Conservation (phyloP, 2,888 invertebrate genomes). For the Arctia plantaginis region DNA sequence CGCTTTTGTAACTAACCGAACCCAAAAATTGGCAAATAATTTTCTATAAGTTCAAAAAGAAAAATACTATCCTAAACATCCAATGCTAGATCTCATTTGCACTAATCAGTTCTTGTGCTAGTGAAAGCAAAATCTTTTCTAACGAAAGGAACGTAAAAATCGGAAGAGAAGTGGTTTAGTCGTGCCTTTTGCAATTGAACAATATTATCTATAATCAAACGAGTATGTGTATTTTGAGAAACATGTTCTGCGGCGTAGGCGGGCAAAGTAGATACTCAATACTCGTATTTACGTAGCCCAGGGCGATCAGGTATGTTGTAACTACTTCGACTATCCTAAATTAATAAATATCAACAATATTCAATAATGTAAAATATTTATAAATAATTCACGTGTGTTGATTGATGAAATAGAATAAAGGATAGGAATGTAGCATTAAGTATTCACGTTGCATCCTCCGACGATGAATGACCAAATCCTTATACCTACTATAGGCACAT, state of each 20-base stretch:
- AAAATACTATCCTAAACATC: too few relatives aligned
- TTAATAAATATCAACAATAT: not conserved
- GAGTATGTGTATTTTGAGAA: not conserved
- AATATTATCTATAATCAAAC: not conserved
- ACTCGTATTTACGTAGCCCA: not conserved
- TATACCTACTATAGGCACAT: not conserved
- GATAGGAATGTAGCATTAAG: conserved; percentile 1
- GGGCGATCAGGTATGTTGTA: not conserved
- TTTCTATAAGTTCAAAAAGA: too few relatives aligned
- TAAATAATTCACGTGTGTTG: not conserved
- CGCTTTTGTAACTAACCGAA: too few relatives aligned
- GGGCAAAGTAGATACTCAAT: not conserved
- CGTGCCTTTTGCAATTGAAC: not conserved
- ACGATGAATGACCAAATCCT: not conserved
- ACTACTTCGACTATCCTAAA: not conserved
- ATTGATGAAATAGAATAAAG: not conserved
- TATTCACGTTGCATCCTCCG: not conserved
- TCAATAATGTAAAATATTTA: not conserved
- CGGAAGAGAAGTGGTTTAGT: not conserved
- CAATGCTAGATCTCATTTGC: too few relatives aligned
- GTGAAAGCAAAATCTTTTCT: not conserved
- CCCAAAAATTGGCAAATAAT: too few relatives aligned
- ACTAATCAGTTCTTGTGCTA: not conserved
- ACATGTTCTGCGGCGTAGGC: not conserved
- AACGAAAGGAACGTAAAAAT: too few relatives aligned